phyloP scores from a whole-genome alignment of 1,140 invertebrate genomes.

The Aphaenogaster rudis region DNA sequence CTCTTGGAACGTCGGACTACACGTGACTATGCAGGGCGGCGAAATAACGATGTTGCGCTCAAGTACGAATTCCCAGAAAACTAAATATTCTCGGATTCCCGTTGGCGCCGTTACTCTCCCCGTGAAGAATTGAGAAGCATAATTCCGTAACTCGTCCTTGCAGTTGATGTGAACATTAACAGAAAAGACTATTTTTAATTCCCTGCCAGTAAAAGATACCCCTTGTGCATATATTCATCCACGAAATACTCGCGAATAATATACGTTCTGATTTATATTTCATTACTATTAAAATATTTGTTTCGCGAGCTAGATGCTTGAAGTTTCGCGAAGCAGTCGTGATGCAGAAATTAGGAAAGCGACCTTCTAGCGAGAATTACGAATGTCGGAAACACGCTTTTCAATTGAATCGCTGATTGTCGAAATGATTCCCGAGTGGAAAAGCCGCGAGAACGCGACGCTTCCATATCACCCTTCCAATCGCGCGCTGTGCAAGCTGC shows the following conservation, averaged over 20 bases:
- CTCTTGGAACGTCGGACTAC: neutral
- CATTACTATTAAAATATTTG: neutral
- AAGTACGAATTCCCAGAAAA: constrained; percentile 26
- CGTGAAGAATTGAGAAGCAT: constrained; percentile 28
- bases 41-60: constrained; percentile 44
- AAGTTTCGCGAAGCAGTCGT: neutral
- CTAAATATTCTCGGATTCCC: constrained; percentile 44
- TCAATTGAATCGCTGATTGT: constrained; percentile 23
- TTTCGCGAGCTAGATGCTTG: neutral
- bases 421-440: neutral
- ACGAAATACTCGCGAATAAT: constrained; percentile 12
- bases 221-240: neutral
- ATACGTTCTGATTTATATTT: neutral
- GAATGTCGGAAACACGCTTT: neutral
- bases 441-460: neutral
- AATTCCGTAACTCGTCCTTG: neutral
- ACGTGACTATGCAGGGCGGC: constrained; percentile 37
- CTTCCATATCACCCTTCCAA: neutral
- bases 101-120: neutral
- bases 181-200: constrained; percentile 6
- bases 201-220: neutral
- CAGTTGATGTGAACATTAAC: neutral
- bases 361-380: neutral
- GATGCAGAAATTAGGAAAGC: neutral
- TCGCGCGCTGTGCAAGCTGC: neutral